A percentile compares a stretch with the other conserved stretches of the same genome.
These are phyloP conservation scores for Calyptomena viridis DNA, from an alignment of 2,113 vertebrate species.

Conservation along the genomic window DNA sequence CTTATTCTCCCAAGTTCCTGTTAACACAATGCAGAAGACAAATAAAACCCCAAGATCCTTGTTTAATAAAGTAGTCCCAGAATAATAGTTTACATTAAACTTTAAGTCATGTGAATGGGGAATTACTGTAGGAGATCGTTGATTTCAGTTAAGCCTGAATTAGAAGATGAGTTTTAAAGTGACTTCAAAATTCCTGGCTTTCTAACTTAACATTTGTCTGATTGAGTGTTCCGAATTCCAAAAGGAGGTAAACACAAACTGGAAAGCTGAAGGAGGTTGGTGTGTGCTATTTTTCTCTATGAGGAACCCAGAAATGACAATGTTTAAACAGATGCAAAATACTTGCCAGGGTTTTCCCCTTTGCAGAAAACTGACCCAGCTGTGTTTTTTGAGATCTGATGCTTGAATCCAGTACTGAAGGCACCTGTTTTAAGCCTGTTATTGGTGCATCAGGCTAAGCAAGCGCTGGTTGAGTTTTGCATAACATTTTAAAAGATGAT, in stretches of 20 bases:
- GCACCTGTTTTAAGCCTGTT: neutral
- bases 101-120: neutral
- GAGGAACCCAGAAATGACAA: neutral
- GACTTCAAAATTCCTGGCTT: neutral
- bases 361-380: neutral
- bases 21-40: neutral
- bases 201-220: neutral
- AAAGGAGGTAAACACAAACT: neutral
- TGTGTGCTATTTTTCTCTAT: neutral
- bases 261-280: neutral
- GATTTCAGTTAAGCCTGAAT: neutral
- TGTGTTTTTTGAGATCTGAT: neutral
- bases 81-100: neutral
- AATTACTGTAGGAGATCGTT: neutral
- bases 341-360: neutral
- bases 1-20: constrained; percentile 96
- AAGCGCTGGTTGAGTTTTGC: neutral
- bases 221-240: neutral
- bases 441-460: neutral
- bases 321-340: neutral
- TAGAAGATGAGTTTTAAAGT: neutral
- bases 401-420: neutral
- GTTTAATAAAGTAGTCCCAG: neutral
- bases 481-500: neutral
- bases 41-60: neutral